A percentile compares a stretch with the other conserved stretches of the same genome.
These are phyloP conservation scores for Drosophila austrosaltans DNA, from an alignment of 2,888 invertebrate species.

Conservation along the genomic window DNA sequence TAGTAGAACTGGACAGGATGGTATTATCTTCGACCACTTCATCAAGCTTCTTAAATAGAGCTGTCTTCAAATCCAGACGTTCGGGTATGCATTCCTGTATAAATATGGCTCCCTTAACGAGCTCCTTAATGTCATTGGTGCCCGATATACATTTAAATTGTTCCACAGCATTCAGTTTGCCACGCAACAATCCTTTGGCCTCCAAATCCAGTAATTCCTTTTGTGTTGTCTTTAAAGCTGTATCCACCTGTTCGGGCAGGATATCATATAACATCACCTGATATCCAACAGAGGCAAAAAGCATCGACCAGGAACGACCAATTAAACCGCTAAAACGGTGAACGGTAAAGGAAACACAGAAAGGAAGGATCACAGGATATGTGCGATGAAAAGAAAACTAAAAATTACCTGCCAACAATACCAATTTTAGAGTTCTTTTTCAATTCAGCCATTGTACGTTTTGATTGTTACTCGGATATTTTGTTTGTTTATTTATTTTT, in stretches of 20 bases:
- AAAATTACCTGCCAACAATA: constrained; percentile 89
- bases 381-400: too few species aligned
- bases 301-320: constrained; percentile 98
- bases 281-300: constrained; percentile 96
- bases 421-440: constrained; percentile 88
- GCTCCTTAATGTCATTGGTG: constrained; percentile 87
- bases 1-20: constrained; percentile 96
- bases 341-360: neutral
- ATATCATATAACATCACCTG: constrained; percentile 94
- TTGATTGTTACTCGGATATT: neutral
- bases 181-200: constrained; percentile 89
- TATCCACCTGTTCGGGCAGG: constrained; percentile 88
- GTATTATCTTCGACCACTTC: constrained; percentile 89
- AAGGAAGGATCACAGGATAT: neutral
- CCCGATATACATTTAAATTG: constrained; percentile 92
- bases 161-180: constrained; percentile 88
- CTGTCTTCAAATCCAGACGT: constrained; percentile 91
- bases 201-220: constrained; percentile 89
- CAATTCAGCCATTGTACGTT: constrained; percentile 55
- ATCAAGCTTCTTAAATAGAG: constrained; percentile 91
- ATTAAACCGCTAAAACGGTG: constrained; percentile 91
- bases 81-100: constrained; percentile 98
- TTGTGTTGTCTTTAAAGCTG: constrained; percentile 90
- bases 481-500: constrained; percentile 13
- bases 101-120: constrained; percentile 90